These are phyloP conservation scores for Cyprinodon variegatus DNA, from an alignment of 2,113 vertebrate genomes.

Conservation along the genomic window DNA sequence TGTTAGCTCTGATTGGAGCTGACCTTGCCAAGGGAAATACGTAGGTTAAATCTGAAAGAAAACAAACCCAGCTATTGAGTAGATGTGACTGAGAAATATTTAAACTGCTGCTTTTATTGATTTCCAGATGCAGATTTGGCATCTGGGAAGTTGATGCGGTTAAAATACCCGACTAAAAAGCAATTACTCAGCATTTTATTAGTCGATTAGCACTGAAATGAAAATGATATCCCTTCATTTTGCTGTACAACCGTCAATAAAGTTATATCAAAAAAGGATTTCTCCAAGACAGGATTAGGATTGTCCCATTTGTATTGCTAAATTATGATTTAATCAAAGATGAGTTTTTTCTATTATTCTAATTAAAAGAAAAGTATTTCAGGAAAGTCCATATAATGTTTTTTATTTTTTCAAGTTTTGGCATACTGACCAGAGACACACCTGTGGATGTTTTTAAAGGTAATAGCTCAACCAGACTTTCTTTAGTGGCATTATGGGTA, in stretches of 20 bases:
- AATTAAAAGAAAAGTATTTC: not conserved
- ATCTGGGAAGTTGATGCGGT: slow-evolving; percentile 36
- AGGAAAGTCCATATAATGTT: not conserved
- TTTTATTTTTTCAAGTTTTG: not conserved
- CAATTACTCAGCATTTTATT: slow-evolving; percentile 60
- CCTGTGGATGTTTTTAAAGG: not conserved
- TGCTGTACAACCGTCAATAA: slow-evolving; percentile 13
- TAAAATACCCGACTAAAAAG: slow-evolving; percentile 59
- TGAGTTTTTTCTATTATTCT: not conserved
- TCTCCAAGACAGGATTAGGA: not conserved
- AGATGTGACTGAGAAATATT: slow-evolving; percentile 68
- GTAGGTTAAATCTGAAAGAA: slow-evolving; percentile 49
- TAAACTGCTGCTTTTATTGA: slow-evolving; percentile 55
- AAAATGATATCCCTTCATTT: slow-evolving; percentile 26
- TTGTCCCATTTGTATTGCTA: not conserved
- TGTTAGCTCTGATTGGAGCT: slow-evolving; percentile 63
- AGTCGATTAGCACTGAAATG: slow-evolving; percentile 52
- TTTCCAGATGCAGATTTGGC: slow-evolving; percentile 68
- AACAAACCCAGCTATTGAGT: slow-evolving; percentile 45
- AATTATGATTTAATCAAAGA: not conserved
- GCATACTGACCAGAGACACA: not conserved
- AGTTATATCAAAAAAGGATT: slow-evolving; percentile 7
- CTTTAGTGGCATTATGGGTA: not conserved
- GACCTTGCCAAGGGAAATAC: slow-evolving; percentile 68
- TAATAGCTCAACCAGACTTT: too few species aligned